Evolutionary conservation across 2,888 invertebrate species (phyloP).

Genomic region (Gandaritis pyraliata): DNA sequence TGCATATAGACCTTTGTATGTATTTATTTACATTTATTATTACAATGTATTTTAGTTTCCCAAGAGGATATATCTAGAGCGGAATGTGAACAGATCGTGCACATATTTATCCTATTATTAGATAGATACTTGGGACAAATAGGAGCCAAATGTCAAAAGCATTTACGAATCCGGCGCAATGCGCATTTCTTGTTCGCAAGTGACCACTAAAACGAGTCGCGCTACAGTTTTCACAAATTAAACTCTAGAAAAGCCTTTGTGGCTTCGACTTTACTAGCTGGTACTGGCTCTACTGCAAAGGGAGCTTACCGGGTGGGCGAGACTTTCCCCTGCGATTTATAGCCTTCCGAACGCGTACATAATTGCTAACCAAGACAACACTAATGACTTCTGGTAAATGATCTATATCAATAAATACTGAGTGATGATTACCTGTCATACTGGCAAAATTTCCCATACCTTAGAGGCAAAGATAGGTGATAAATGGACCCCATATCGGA

Average conservation of each 20-base stretch:
- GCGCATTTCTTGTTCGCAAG: neutral
- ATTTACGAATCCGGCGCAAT: neutral
- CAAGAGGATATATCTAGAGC: no score
- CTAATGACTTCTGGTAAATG: conserved; percentile 30
- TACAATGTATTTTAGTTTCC: no score
- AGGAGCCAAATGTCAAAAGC: neutral
- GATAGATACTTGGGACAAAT: no score
- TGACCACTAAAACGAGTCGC: conserved; percentile 2
- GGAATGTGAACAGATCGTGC: no score
- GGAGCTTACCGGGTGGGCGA: conserved; percentile 30
- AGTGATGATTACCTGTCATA: conserved; percentile 21
- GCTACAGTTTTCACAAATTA: conserved; percentile 4
- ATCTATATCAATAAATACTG: conserved; percentile 28
- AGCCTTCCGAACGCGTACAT: conserved; percentile 33
- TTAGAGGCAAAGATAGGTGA: neutral
- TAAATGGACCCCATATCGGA: neutral
- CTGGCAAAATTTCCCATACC: conserved; percentile 6
- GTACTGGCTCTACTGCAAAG: conserved; percentile 19
- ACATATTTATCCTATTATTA: no score
- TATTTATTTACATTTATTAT: no score
- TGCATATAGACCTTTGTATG: no score
- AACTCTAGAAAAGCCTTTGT: conserved; percentile 7
- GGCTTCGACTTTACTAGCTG: conserved; percentile 6
- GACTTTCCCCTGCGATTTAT: conserved; percentile 36
- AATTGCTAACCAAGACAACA: conserved; percentile 33